Conservation (phyloP, 2,113 vertebrate species). For the Entelurus aequoreus region DNA sequence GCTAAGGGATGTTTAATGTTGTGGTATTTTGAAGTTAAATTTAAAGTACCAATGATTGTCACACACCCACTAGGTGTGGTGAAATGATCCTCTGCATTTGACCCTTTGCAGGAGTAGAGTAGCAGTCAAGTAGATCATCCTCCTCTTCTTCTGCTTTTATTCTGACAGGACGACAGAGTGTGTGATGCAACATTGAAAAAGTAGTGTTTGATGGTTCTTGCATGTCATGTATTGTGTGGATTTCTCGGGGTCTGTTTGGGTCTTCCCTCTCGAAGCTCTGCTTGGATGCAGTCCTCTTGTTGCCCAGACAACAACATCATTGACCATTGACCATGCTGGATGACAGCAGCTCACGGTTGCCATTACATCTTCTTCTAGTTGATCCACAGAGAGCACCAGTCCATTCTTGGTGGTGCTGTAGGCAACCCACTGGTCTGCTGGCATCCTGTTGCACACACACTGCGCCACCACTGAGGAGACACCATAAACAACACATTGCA, state of each 20-base stretch:
- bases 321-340: neutral
- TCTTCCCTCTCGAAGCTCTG: slow-evolving; percentile 53
- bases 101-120: slow-evolving; percentile 86
- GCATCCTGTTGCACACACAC: too few species aligned
- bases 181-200: neutral
- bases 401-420: too few species aligned
- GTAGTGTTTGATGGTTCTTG: slow-evolving; percentile 69
- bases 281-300: slow-evolving; percentile 63
- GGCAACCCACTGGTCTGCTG: too few species aligned
- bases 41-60: too few species aligned
- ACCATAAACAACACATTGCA: too few species aligned
- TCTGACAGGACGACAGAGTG: slow-evolving; percentile 60
- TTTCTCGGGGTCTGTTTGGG: slow-evolving; percentile 60
- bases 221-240: slow-evolving; percentile 77
- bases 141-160: slow-evolving; percentile 83
- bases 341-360: neutral
- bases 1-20: too few species aligned
- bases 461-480: too few species aligned
- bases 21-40: too few species aligned
- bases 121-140: slow-evolving; percentile 80
- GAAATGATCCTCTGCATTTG: too few species aligned
- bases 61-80: too few species aligned
- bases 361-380: slow-evolving; percentile 79
- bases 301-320: slow-evolving; percentile 38
- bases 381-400: slow-evolving; percentile 55